Conservation (phyloP, 64 coral and sea anemone genomes). For the Dendronephthya gigantea region DNA sequence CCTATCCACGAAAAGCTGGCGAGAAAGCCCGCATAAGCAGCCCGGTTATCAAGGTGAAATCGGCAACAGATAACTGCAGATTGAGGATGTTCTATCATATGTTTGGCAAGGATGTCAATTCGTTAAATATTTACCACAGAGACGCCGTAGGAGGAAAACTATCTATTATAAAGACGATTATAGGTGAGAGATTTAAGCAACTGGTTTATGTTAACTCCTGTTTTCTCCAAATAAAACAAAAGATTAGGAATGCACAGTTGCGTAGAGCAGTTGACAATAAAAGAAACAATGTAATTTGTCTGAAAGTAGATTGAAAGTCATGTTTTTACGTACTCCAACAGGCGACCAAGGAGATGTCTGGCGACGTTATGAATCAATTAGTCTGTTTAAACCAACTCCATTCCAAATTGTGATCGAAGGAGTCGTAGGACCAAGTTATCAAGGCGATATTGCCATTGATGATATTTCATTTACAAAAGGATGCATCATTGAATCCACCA, state of each 20-base stretch:
- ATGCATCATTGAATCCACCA: constrained; percentile 68
- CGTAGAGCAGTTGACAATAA: too few species aligned
- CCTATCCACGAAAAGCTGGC: constrained; percentile 61
- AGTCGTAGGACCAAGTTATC: constrained; percentile 58
- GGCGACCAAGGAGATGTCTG: constrained; percentile 93
- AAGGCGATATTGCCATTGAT: constrained; percentile 92
- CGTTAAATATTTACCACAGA: constrained; percentile 52
- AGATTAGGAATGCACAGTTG: too few species aligned
- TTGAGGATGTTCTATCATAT: constrained; percentile 98
- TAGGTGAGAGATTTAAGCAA: constrained; percentile 36
- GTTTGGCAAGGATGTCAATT: constrained; percentile 68
- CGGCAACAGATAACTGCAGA: constrained; percentile 41
- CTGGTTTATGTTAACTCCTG: too few species aligned
- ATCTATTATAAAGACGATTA: constrained; percentile 52
- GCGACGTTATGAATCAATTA: constrained; percentile 57
- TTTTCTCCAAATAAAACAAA: too few species aligned
- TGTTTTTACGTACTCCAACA: not conserved
- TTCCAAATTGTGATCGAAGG: constrained; percentile 87
- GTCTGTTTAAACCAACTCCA: constrained; percentile 39
- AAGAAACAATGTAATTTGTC: too few species aligned
- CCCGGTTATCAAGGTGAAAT: constrained; percentile 41
- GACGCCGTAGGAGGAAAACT: constrained; percentile 53
- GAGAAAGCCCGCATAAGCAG: constrained; percentile 87
- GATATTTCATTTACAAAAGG: constrained; percentile 88
- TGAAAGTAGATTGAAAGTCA: too few species aligned